phyloP scores from a whole-genome alignment of 1,140 invertebrate genomes.

The Drosophila pandora region DNA sequence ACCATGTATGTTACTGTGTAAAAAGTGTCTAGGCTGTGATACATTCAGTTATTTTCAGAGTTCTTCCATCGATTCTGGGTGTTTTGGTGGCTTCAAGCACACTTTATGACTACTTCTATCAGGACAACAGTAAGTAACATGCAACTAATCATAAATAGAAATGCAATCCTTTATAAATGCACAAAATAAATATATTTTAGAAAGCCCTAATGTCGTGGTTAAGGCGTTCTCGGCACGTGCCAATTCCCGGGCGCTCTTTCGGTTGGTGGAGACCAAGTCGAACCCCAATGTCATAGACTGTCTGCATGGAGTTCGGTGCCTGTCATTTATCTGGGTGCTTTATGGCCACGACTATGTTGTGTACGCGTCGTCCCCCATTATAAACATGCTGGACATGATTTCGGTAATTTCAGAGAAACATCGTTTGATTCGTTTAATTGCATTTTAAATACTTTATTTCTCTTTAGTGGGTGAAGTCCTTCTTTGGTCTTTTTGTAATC shows the following conservation, averaged over 20 bases:
- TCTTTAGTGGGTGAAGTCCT: slow-evolving; percentile 72
- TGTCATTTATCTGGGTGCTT: slow-evolving; percentile 88
- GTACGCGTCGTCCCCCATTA: slow-evolving; percentile 38
- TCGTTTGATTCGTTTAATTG: slow-evolving; percentile 3
- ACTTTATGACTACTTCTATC: slow-evolving; percentile 46
- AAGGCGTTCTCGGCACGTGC: slow-evolving; percentile 53
- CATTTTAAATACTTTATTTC: background rate
- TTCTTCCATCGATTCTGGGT: slow-evolving; percentile 43
- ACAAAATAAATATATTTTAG: slow-evolving; percentile 11
- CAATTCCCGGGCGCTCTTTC: slow-evolving; percentile 48
- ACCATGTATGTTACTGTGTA: slow-evolving; percentile 47
- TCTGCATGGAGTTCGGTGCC: slow-evolving; percentile 85
- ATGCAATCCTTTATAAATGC: too few species aligned
- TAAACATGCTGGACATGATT: too few species aligned
- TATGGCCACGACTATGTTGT: slow-evolving; percentile 85
- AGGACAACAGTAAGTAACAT: slow-evolving; percentile 47
- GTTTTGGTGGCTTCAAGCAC: slow-evolving; percentile 30
- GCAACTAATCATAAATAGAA: too few species aligned
- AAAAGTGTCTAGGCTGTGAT: background rate
- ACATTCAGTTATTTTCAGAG: slow-evolving; percentile 34
- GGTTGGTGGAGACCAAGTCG: slow-evolving; percentile 13
- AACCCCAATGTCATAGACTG: slow-evolving; percentile 83
- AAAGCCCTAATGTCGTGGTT: slow-evolving; percentile 19
- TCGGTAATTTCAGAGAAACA: too few species aligned
- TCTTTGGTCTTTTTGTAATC: slow-evolving; percentile 85